Conservation (phyloP, 2,888 invertebrate species). For the Scaptomyza reducta region DNA sequence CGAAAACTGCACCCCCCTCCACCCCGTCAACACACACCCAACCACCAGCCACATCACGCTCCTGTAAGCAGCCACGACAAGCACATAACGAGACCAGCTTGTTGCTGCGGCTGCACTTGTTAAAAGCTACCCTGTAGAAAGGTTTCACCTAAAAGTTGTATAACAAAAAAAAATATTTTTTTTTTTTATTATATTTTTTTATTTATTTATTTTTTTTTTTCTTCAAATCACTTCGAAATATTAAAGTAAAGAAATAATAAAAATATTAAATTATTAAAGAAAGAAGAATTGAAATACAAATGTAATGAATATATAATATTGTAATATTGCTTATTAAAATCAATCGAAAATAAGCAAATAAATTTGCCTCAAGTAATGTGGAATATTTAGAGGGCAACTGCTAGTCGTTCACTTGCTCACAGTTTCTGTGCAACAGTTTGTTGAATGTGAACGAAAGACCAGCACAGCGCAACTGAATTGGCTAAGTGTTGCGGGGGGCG, state of each 20-base stretch:
- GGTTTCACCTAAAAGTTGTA: too few relatives aligned
- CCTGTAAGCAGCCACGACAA: neutral
- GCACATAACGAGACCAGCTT: neutral
- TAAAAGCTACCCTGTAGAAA: conserved; percentile 6
- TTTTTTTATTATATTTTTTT: too few relatives aligned
- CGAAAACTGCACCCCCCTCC: conserved; percentile 53
- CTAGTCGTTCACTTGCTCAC: neutral
- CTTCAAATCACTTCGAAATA: too few relatives aligned
- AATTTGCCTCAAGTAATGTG: too few relatives aligned
- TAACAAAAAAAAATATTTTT: too few relatives aligned
- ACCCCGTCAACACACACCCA: neutral
- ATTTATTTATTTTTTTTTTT: too few relatives aligned
- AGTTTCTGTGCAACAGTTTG: conserved; percentile 63
- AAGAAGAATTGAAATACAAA: too few relatives aligned
- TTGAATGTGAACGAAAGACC: conserved; percentile 61
- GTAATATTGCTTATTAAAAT: too few relatives aligned
- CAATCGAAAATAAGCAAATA: too few relatives aligned
- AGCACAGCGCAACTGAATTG: conserved; percentile 43
- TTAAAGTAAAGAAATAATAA: too few relatives aligned
- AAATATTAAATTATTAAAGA: too few relatives aligned
- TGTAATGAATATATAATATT: too few relatives aligned
- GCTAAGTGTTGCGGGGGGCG: neutral
- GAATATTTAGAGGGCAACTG: neutral
- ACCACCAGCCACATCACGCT: neutral
- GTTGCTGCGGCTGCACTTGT: conserved; percentile 19